Conservation (phyloP, 2,888 invertebrate species). For the Monopis laevigella region DNA sequence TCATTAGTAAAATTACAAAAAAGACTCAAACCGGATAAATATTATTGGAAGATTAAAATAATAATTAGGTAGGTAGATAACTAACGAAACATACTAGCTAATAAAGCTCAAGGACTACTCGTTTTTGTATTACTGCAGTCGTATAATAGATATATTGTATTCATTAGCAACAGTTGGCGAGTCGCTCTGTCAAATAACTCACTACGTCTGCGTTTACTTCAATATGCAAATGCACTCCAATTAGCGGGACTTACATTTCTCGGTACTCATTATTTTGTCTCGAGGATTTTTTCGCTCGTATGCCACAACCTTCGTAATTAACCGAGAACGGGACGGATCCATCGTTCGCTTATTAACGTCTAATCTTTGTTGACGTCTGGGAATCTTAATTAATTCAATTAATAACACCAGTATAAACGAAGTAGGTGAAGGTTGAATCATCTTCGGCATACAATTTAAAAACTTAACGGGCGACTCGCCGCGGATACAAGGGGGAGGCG, state of each 20-base stretch:
- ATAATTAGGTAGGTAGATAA: too few species aligned
- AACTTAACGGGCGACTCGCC: slow-evolving; percentile 56
- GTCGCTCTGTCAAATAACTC: slow-evolving; percentile 51
- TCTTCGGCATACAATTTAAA: slow-evolving; percentile 59
- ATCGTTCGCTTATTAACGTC: slow-evolving; percentile 52
- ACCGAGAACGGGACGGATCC: slow-evolving; percentile 1
- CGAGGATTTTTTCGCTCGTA: slow-evolving; percentile 35
- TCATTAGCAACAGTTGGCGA: slow-evolving; percentile 32
- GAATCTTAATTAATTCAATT: background rate
- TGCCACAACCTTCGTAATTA: background rate
- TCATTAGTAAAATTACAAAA: slow-evolving; percentile 1
- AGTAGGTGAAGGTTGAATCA: slow-evolving; percentile 63
- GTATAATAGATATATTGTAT: slow-evolving; percentile 10
- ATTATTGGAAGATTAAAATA: too few species aligned
- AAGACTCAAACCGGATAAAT: too few species aligned
- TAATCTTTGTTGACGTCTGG: slow-evolving; percentile 35
- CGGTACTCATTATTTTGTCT: slow-evolving; percentile 56
- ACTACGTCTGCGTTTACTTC: slow-evolving; percentile 29
- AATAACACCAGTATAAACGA: slow-evolving; percentile 25
- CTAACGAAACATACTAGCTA: too few species aligned
- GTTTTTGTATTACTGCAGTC: too few species aligned
- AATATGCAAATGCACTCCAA: slow-evolving; percentile 62
- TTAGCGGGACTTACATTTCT: slow-evolving; percentile 55
- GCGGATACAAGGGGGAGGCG: slow-evolving; percentile 65
- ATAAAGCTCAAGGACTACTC: too few species aligned